Evolutionary conservation across 2,888 invertebrate genomes (phyloP).

Genomic region (Temnothorax ravouxi): DNA sequence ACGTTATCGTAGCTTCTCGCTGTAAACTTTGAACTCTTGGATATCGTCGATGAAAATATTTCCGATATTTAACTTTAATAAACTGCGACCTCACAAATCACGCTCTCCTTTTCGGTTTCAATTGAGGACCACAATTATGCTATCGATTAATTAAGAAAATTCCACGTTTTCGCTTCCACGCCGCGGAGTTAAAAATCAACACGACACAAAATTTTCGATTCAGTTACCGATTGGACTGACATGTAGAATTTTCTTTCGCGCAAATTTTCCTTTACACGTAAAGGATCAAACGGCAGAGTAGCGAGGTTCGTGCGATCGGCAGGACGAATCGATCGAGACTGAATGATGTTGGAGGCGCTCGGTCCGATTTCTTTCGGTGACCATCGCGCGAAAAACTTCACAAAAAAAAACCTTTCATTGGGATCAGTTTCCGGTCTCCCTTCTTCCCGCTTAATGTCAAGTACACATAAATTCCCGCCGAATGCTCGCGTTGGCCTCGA

Average conservation of each 20-base stretch:
- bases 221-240: background rate
- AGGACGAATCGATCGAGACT: constrained; percentile 62
- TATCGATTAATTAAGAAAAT: background rate
- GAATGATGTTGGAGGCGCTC: constrained; percentile 44
- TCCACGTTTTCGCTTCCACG: background rate
- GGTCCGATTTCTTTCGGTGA: constrained; percentile 55
- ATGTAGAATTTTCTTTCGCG: background rate
- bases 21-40: constrained; percentile 27
- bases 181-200: background rate
- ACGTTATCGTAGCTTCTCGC: background rate
- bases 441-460: constrained; percentile 69
- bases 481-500: constrained; percentile 66
- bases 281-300: constrained; percentile 2
- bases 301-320: constrained; percentile 32
- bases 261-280: background rate
- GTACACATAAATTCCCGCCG: constrained; percentile 68
- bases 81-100: background rate
- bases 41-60: constrained; percentile 21
- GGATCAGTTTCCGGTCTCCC: constrained; percentile 39
- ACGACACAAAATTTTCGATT: background rate
- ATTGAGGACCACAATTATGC: background rate
- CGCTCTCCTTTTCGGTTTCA: background rate
- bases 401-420: constrained; percentile 59
- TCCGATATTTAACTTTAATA: constrained; percentile 4
- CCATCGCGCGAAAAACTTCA: constrained; percentile 48